Conservation (phyloP, 2,888 invertebrate genomes). For the Agonopterix arenella region DNA sequence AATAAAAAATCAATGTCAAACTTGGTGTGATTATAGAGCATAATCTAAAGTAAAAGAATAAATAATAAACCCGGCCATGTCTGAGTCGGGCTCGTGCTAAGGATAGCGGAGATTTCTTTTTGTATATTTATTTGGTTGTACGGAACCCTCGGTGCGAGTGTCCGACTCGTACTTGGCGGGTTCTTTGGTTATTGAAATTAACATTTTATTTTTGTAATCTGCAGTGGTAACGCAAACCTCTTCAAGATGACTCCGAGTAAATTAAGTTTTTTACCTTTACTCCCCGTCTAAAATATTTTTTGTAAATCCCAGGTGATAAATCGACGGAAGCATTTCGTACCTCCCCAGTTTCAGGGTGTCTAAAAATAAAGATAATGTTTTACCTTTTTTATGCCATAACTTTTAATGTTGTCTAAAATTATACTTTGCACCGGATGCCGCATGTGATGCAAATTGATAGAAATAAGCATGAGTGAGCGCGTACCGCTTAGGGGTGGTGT, state of each 20-base stretch:
- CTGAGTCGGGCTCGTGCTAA: too few species aligned
- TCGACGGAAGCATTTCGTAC: conserved; percentile 35
- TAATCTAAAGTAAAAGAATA: too few species aligned
- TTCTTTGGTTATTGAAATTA: conserved; percentile 19
- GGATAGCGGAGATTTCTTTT: too few species aligned
- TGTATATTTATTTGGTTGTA: too few species aligned
- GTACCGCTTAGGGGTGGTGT: too few species aligned
- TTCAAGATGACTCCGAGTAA: conserved; percentile 10
- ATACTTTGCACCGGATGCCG: conserved; percentile 8
- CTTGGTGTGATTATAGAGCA: too few species aligned
- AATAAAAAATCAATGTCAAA: too few species aligned
- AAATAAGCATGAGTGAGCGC: too few species aligned
- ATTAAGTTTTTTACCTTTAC: conserved; percentile 9
- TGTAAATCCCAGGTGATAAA: conserved; percentile 54
- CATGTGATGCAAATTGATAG: conserved; percentile 12
- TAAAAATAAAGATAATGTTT: conserved; percentile 40
- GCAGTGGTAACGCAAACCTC: conserved; percentile 3
- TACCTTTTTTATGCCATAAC: conserved; percentile 40
- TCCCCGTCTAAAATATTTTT: conserved; percentile 11
- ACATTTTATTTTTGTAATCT: conserved; percentile 11
- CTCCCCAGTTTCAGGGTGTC: conserved; percentile 31
- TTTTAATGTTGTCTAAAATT: conserved; percentile 6
- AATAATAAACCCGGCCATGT: too few species aligned
- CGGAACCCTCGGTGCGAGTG: too few species aligned
- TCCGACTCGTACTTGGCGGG: too few species aligned